Conservation (phyloP, 2,113 vertebrate genomes). For the Megaceryle maxima region DNA sequence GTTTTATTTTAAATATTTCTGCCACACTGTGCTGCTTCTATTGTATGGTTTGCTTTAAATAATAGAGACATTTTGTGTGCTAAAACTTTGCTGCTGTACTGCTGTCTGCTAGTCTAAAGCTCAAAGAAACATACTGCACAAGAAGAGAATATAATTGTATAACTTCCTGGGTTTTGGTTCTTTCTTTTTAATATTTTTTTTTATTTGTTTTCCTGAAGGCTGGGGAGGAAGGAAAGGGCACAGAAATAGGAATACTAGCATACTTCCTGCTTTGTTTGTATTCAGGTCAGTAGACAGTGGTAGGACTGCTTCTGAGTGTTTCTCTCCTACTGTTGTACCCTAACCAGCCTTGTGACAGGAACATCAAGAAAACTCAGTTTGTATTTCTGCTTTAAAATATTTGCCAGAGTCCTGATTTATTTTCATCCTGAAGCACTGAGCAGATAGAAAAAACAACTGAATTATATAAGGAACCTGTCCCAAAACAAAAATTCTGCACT, state of each 20-base stretch:
- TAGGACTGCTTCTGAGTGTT: background rate
- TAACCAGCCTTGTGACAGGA: constrained; percentile 10
- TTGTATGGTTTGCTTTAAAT: background rate
- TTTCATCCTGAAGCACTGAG: constrained; percentile 20
- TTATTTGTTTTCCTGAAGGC: background rate
- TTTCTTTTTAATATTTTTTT: background rate
- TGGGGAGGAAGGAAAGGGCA: background rate
- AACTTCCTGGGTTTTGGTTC: background rate
- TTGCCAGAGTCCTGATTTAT: background rate
- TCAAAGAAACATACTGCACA: background rate
- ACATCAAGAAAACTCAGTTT: constrained; percentile 35
- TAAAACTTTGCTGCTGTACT: background rate
- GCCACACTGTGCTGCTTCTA: background rate
- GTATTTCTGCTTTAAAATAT: constrained; percentile 33
- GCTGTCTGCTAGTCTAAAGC: constrained; percentile 32
- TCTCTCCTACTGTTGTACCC: background rate
- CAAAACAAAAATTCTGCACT: background rate
- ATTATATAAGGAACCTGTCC: constrained; percentile 18
- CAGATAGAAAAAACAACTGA: background rate
- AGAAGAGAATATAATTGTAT: background rate
- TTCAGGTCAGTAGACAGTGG: background rate
- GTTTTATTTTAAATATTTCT: constrained; percentile 27
- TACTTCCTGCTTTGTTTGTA: constrained; percentile 25
- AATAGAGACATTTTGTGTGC: constrained; percentile 30
- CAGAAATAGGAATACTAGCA: background rate